Evolutionary conservation across 2,113 vertebrate species (phyloP).

Genomic region (Meles meles): DNA sequence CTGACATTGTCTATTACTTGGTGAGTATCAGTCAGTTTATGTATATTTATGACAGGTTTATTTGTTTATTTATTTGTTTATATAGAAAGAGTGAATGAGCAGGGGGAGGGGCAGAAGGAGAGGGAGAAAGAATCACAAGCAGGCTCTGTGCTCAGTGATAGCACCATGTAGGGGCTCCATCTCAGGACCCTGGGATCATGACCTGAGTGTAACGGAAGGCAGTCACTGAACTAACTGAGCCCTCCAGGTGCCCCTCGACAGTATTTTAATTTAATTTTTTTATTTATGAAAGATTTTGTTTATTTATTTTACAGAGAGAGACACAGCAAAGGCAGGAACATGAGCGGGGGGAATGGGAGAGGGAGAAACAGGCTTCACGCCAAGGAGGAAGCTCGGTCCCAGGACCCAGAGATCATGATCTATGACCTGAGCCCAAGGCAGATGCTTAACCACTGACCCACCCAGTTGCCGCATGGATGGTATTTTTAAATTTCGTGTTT

Average conservation of each 20-base stretch:
- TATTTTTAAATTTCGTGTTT: background rate
- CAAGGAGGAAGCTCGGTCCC: background rate
- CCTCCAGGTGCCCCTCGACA: too few relatives aligned
- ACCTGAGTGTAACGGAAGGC: too few relatives aligned
- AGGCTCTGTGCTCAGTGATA: too few relatives aligned
- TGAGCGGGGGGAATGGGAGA: background rate
- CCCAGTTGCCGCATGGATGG: background rate
- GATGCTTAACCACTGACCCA: background rate
- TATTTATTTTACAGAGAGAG: background rate
- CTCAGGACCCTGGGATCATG: too few relatives aligned
- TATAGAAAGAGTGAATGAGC: background rate
- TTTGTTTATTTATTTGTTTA: background rate
- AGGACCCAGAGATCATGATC: background rate
- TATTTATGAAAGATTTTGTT: too few relatives aligned
- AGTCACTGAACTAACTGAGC: too few relatives aligned
- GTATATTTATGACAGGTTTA: background rate
- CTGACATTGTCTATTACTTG: background rate
- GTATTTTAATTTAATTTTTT: too few relatives aligned
- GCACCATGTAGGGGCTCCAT: too few relatives aligned
- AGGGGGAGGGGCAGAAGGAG: too few relatives aligned
- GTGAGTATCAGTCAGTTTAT: background rate
- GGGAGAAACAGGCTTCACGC: background rate
- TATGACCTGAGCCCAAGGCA: background rate
- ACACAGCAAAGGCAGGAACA: background rate
- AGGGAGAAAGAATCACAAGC: background rate